phyloP scores from a whole-genome alignment of 2,113 vertebrate genomes.

The Corythaixoides concolor region DNA sequence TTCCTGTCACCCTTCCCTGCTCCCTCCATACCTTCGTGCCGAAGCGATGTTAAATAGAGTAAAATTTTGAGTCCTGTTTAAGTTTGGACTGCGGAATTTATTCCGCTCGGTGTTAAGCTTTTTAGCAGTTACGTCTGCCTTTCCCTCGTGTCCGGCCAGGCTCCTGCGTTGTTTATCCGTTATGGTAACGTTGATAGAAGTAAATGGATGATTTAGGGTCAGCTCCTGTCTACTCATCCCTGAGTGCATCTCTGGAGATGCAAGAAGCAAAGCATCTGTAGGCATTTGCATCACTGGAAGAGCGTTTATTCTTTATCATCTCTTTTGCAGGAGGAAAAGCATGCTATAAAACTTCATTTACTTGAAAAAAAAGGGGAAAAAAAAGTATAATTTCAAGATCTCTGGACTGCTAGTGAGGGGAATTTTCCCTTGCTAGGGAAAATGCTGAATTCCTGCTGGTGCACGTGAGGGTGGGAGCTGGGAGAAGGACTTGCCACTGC shows the following conservation, averaged over 20 bases:
- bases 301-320: background rate
- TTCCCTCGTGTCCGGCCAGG: background rate
- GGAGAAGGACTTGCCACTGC: accelerated
- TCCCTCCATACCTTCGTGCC: accelerated
- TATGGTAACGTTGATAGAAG: background rate
- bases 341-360: background rate
- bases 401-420: background rate
- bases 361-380: too few species aligned
- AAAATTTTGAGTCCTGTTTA: background rate
- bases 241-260: background rate
- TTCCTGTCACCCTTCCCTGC: background rate
- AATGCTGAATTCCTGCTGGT: background rate
- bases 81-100: background rate
- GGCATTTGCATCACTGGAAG: background rate
- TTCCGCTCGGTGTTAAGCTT: accelerated
- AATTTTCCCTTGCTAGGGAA: background rate
- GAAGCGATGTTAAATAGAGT: accelerated
- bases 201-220: background rate
- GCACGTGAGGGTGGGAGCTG: accelerated
- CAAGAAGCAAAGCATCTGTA: background rate
- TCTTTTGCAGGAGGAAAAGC: too few species aligned
- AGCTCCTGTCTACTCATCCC: background rate
- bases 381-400: background rate
- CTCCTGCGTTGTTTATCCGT: accelerated
- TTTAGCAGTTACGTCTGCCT: background rate